Evolutionary conservation across 1,140 invertebrate species (phyloP), one percentile per base, ranked within the genome.

Genomic region (Proales similis): DNA sequence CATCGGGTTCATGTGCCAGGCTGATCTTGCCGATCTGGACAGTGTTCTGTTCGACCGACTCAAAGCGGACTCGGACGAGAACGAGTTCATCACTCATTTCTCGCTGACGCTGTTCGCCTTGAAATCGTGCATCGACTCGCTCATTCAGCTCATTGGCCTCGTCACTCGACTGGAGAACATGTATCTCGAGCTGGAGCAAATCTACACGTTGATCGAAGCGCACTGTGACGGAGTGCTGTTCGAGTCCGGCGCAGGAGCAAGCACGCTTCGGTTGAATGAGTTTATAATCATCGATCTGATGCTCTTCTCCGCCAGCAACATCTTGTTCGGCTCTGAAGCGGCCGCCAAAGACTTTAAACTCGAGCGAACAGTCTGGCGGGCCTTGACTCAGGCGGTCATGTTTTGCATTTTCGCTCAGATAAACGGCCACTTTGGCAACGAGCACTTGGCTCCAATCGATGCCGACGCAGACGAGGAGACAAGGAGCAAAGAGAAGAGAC

Each of bases 51-150:
- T 57, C 22, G 32, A 26, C 30, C 22, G 32, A 27, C 12, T 26
- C 14, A 20, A 29, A 3, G 33, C 39, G 2, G 51, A 57, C 5
- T 26, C 12, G 14, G 4, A 29, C 11, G 7, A 12, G 6, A 42
- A 42, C 39, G 20, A 57, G 17, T n/a, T n/a, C 30, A 22, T 26
- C 4, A 42, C 29, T n/a, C 36, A 57, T 9, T 22, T 57, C 3
- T 30, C 51, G 19, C 30, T 26, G 39, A 7, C 22, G 2, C 27
- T 11, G 2, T 57, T 57, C 22, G 11, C 51, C 17, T 42, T 57
- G 7, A 57, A 57, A 57, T 57, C 51, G 32, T 42, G 4, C 45
- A n/a, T 57, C 11, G 51, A 57, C 36, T 57, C 51, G 14, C 22
- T 57, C 12, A 3, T 29, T 36, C 20, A 42, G 30, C 3, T 57